Evolutionary conservation across 2,888 invertebrate species (phyloP).

Genomic region (Helleia helle): DNA sequence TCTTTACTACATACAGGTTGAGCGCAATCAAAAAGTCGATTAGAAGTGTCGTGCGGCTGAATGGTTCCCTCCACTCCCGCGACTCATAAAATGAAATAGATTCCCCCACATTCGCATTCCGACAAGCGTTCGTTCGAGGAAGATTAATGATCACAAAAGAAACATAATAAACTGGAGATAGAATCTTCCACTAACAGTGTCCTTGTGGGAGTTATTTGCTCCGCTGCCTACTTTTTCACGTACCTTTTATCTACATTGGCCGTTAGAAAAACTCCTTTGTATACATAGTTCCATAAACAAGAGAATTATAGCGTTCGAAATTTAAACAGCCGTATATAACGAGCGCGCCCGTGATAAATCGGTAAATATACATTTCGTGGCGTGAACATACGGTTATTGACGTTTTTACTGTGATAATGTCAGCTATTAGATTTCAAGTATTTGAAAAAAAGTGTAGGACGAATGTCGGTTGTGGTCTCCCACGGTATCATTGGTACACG

Average conservation of each 20-base stretch:
- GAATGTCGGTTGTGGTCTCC: slow-evolving; percentile 5
- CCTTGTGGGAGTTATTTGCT: slow-evolving; percentile 73
- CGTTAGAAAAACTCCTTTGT: slow-evolving; percentile 31
- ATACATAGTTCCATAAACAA: slow-evolving; percentile 14
- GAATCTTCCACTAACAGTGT: slow-evolving; percentile 73
- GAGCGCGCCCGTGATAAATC: slow-evolving; percentile 38
- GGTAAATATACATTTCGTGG: slow-evolving; percentile 34
- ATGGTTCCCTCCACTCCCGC: slow-evolving; percentile 64
- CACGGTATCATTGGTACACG: slow-evolving; percentile 34
- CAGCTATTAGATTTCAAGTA: slow-evolving; percentile 23
- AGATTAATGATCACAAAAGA: slow-evolving; percentile 75
- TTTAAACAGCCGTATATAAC: slow-evolving; percentile 31
- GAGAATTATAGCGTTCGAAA: slow-evolving; percentile 18
- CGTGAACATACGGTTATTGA: slow-evolving; percentile 25
- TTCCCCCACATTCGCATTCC: slow-evolving; percentile 74
- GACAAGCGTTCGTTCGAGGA: slow-evolving; percentile 74
- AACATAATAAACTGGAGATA: slow-evolving; percentile 74
- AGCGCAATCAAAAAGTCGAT: slow-evolving; percentile 73
- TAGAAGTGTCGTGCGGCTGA: slow-evolving; percentile 71
- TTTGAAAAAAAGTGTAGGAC: slow-evolving; percentile 5
- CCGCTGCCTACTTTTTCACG: slow-evolving; percentile 63
- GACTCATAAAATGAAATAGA: slow-evolving; percentile 74
- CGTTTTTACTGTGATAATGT: slow-evolving; percentile 11
- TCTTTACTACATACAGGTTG: slow-evolving; percentile 42
- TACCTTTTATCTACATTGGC: slow-evolving; percentile 29